phyloP scores from a whole-genome alignment of 2,113 vertebrate genomes.

The Choloepus hoffmanni region DNA sequence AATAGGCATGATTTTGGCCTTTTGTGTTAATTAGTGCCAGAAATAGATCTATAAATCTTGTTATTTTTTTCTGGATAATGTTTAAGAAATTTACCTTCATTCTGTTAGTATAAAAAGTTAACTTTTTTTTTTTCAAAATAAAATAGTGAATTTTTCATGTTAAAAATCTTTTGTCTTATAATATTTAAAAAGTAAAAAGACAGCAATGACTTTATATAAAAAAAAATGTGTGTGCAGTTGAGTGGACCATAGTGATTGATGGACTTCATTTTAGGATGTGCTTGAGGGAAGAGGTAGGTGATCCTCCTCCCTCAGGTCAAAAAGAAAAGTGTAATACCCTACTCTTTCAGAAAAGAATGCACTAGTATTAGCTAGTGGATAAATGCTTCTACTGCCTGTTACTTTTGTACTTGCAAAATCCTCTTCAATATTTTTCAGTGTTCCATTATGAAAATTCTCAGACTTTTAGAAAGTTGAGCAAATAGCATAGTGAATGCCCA shows the following conservation, averaged over 20 bases:
- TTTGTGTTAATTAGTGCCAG: conserved; percentile 83
- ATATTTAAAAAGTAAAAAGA: conserved; percentile 78
- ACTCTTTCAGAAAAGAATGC: background rate
- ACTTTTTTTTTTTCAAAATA: conserved; percentile 84
- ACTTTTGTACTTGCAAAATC: background rate
- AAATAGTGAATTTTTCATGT: conserved; percentile 89
- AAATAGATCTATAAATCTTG: conserved; percentile 86
- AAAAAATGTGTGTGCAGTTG: background rate
- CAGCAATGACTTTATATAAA: conserved; percentile 55
- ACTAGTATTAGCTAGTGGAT: background rate
- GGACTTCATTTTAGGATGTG: background rate
- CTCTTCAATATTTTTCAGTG: background rate
- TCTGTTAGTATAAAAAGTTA: conserved; percentile 88
- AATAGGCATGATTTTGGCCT: conserved; percentile 85
- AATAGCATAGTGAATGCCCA: background rate
- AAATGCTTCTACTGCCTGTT: background rate
- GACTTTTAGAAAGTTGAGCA: background rate
- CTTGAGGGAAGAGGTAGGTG: background rate
- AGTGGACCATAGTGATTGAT: background rate
- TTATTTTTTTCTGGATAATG: conserved; percentile 88
- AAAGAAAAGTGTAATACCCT: background rate
- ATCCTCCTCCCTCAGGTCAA: background rate
- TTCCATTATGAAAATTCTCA: conserved; percentile 31
- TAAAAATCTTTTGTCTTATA: conserved; percentile 83
- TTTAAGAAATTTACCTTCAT: conserved; percentile 88